Percentiles rank a stretch among this genome's conserved stretches.
Evolutionary conservation across 2,113 vertebrate genomes (phyloP).

Genomic region (Eolophus roseicapilla): DNA sequence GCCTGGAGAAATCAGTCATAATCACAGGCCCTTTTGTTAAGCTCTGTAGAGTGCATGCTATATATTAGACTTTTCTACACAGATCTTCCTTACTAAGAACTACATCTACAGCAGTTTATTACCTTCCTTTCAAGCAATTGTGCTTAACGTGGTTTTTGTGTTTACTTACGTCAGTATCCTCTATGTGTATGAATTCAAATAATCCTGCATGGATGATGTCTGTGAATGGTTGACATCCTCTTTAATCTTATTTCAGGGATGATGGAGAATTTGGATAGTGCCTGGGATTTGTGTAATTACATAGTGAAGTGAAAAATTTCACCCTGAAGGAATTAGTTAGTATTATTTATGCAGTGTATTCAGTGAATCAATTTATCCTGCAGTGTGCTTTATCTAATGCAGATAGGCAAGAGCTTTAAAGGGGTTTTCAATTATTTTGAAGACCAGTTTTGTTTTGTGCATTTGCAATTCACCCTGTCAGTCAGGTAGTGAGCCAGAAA

Average conservation of each 20-base stretch:
- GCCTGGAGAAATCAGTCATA: not conserved
- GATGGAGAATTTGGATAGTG: not conserved
- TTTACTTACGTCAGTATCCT: not conserved
- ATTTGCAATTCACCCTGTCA: not conserved
- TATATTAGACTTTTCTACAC: not conserved
- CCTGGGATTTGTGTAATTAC: not conserved
- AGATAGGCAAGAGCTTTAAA: not conserved
- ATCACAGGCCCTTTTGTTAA: not conserved
- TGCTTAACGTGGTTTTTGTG: not conserved
- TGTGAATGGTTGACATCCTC: not conserved
- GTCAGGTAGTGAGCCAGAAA: not conserved
- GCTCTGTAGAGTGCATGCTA: not conserved
- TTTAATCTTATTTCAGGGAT: not conserved
- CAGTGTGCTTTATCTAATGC: not conserved
- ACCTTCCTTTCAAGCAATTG: not conserved
- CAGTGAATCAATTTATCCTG: not conserved
- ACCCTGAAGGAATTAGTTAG: not conserved
- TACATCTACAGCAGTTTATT: not conserved
- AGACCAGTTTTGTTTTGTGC: not conserved
- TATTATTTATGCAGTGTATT: not conserved
- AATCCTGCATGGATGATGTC: not conserved
- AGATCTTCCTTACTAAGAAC: not conserved
- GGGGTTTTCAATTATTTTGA: not conserved
- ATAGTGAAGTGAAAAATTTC: not conserved
- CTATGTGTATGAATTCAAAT: not conserved